Evolutionary conservation across 2,888 invertebrate species (phyloP), one percentile per base, ranked within the genome.

Genomic region (Epirrhoe alternata): DNA sequence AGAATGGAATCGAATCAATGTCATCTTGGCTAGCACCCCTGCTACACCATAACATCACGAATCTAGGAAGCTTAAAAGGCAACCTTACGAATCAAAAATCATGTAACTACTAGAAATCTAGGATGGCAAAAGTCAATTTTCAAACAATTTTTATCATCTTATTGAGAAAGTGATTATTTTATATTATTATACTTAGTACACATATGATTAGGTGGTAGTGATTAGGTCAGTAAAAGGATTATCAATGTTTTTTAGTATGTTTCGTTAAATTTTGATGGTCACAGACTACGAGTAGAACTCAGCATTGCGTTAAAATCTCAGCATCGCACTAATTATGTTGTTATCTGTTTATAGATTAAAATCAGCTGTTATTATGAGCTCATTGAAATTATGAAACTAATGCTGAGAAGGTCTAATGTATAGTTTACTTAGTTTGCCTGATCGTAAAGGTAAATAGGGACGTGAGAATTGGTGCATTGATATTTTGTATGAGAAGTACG

Each of bases 341-440:
- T 61, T 64, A 67, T 68, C 64, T 35, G 10, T 31, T 59, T 58
- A 56, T 33, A 58, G 57, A 71, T 69, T 60, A 67, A 16, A 45
- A 57, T 49, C 58, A 61, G 53, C 61, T 52, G 54, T 61, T 61
- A 70, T 66, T 66, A 64, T 56, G 64, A 68, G 70, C 56, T 70
- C 66, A 72, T 68, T 67, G 60, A 70, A 52, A 69, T 73, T 71
- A 64, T 56, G 66, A 70, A 72, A 73, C 52, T 56, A 57, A 33
- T 35, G 58, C 51, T 10, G 45, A 57, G 68, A 68, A 68, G 68
- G 64, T 64, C 58, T 33, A 47, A 8, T 53, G 24, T 64, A 45
- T 64, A 58, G 61, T 68, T 67, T 60, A 53, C 53, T 49, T 42
- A 52, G 38, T 38, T 38, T 10, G 10, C 30, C 31, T 30, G 61